These are phyloP conservation scores for Halictus quadricinctus DNA, from an alignment of 2,888 invertebrate genomes.

Conservation along the genomic window DNA sequence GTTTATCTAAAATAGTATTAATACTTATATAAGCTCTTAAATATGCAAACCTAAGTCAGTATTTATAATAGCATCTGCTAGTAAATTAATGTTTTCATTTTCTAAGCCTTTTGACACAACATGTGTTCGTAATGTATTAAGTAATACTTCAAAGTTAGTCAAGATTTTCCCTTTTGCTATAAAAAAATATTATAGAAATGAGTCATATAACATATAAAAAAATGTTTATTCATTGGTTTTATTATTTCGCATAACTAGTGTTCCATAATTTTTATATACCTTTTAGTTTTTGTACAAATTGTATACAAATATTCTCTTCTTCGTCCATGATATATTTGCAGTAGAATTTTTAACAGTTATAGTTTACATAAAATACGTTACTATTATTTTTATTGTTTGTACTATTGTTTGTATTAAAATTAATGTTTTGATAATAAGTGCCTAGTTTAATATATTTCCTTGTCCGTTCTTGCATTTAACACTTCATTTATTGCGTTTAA, in stretches of 20 bases:
- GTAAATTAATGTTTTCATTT: slow-evolving; percentile 59
- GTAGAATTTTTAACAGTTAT: neutral
- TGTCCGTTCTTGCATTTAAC: neutral
- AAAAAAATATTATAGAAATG: neutral
- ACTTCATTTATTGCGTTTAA: neutral
- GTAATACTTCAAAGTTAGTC: slow-evolving; percentile 50
- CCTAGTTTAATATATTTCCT: neutral
- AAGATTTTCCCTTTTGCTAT: slow-evolving; percentile 62
- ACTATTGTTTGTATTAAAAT: neutral
- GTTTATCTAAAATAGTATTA: slow-evolving; percentile 8
- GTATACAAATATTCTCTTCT: slow-evolving; percentile 35
- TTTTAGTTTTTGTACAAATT: slow-evolving; percentile 50
- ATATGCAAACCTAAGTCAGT: slow-evolving; percentile 67
- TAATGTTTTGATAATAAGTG: neutral
- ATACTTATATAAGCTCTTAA: neutral
- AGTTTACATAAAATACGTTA: neutral
- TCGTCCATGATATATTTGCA: slow-evolving; percentile 42
- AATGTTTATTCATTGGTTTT: neutral
- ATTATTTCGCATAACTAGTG: neutral
- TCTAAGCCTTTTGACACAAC: slow-evolving; percentile 69
- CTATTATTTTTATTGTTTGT: neutral
- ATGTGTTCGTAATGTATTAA: slow-evolving; percentile 65
- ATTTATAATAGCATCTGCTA: slow-evolving; percentile 66
- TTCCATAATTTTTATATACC: slow-evolving; percentile 42
- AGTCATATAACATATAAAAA: neutral